phyloP scores from a whole-genome alignment of 1,140 invertebrate genomes.

The Neuroterus valhalla region DNA sequence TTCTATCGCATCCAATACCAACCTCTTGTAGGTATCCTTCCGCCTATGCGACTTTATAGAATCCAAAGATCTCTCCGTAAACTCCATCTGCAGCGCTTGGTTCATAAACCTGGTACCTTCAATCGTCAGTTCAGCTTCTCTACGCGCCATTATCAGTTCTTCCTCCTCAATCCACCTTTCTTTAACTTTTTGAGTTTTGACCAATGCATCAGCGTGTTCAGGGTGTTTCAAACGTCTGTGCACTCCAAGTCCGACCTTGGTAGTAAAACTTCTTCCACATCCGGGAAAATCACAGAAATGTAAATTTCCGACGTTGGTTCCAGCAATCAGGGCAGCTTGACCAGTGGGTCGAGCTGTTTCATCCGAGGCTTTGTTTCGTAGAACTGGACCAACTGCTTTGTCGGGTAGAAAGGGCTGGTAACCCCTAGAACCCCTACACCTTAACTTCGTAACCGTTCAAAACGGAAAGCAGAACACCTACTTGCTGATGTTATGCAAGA shows the following conservation, averaged over 20 bases:
- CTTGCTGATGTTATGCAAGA: no score
- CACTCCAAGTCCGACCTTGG: neutral
- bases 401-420: no score
- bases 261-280: neutral
- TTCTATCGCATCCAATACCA: no score
- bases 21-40: neutral
- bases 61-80: conserved; percentile 29
- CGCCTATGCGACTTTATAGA: conserved; percentile 37
- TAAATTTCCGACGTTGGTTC: no score
- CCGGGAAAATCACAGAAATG: no score
- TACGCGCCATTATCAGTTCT: conserved; percentile 27
- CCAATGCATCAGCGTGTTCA: neutral
- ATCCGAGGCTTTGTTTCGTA: no score
- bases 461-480: no score
- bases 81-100: neutral
- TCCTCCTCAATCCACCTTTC: conserved; percentile 41
- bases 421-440: no score
- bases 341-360: no score
- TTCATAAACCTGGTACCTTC: conserved; percentile 34
- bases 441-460: no score
- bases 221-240: neutral
- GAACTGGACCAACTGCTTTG: no score
- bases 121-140: conserved; percentile 13
- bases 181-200: neutral
- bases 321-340: no score